Percentiles rank a stretch among this genome's conserved stretches.
Conservation (phyloP, 2,797 vertebrate species). For the Ataeniobius toweri region DNA sequence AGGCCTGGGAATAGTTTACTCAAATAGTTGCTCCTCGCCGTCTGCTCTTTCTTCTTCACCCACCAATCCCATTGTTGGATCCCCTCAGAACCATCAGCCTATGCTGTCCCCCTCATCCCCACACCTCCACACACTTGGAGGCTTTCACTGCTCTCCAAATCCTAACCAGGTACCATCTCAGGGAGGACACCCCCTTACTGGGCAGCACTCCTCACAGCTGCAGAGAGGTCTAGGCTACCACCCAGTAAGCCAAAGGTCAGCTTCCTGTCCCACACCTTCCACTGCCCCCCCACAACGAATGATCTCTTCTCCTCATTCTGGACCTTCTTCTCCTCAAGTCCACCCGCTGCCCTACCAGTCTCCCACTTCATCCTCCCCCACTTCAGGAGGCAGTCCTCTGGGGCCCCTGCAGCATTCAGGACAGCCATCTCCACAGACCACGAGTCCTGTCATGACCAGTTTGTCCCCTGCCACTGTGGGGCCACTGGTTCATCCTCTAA, state of each 20-base stretch:
- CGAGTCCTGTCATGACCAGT: constrained; percentile 71
- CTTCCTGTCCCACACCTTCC: constrained; percentile 88
- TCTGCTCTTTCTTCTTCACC: constrained; percentile 75
- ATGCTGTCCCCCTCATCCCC: constrained; percentile 81
- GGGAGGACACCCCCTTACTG: constrained; percentile 77
- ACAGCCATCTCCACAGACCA: constrained; percentile 76
- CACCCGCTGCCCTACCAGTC: constrained; percentile 92
- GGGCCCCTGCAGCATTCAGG: constrained; percentile 82
- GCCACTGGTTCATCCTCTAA: constrained; percentile 83
- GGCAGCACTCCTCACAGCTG: constrained; percentile 85
- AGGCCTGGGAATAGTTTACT: constrained; percentile 88
- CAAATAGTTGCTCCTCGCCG: constrained; percentile 77
- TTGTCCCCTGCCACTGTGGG: constrained; percentile 80
- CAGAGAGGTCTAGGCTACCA: constrained; percentile 86
- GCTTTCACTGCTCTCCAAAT: constrained; percentile 87
- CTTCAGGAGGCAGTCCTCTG: constrained; percentile 79
- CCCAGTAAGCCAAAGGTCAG: constrained; percentile 84
- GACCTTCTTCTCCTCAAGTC: constrained; percentile 92
- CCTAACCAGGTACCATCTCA: constrained; percentile 81
- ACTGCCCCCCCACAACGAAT: constrained; percentile 81
- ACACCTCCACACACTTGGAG: constrained; percentile 85
- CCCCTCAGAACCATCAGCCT: constrained; percentile 79
- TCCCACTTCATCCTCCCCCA: constrained; percentile 88
- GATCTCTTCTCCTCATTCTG: constrained; percentile 89
- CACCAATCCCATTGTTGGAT: constrained; percentile 66